These are phyloP conservation scores for Craseonycteris thonglongyai DNA, from an alignment of 2,113 vertebrate genomes.

Conservation along the genomic window DNA sequence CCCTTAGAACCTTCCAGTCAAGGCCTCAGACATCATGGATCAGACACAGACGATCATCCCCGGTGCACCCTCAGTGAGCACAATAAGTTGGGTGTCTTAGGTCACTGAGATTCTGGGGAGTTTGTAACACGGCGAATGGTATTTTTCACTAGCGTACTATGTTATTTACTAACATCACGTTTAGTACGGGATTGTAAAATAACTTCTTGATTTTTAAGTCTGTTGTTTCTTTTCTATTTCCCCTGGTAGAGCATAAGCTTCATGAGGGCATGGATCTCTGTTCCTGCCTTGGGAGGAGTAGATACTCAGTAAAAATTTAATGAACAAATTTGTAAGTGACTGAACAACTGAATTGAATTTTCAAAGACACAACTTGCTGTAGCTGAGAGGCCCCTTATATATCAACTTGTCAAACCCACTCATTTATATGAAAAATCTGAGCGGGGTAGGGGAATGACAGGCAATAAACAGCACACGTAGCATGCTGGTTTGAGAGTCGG, in stretches of 20 bases:
- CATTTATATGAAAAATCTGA: not conserved
- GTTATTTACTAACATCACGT: not conserved
- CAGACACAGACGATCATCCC: not conserved
- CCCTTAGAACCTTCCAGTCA: not conserved
- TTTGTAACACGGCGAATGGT: not conserved
- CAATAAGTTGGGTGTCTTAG: not conserved
- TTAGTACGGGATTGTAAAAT: not conserved
- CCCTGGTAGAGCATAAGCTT: not conserved
- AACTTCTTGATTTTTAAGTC: not conserved
- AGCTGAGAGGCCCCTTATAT: not conserved
- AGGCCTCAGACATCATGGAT: not conserved
- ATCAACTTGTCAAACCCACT: constrained; percentile 21
- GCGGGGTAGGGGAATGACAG: not conserved
- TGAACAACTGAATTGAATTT: not conserved
- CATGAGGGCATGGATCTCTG: not conserved
- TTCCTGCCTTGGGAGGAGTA: not conserved
- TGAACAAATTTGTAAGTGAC: not conserved
- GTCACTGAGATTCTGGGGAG: not conserved
- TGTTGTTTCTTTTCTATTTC: not conserved
- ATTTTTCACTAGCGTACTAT: not conserved
- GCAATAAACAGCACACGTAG: not conserved
- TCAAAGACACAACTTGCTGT: constrained; percentile 4
- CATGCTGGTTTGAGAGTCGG: not conserved
- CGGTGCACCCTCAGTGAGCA: not conserved
- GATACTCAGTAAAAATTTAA: constrained; percentile 13